phyloP scores from a whole-genome alignment of 2,888 invertebrate species.

The Drosophila gaucha region DNA sequence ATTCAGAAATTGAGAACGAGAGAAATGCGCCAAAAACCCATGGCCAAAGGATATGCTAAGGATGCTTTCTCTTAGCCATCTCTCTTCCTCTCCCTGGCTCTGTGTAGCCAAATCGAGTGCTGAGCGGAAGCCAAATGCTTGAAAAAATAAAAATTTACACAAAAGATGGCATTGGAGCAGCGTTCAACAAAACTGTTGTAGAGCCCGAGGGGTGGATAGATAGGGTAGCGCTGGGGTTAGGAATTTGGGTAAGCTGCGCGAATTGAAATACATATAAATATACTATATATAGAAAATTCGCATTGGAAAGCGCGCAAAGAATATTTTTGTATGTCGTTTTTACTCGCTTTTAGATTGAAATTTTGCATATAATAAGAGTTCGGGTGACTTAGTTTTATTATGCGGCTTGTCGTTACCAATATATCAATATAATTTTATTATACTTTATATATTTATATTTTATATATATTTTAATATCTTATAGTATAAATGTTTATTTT shows the following conservation, averaged over 20 bases:
- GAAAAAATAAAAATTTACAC: slow-evolving; percentile 47
- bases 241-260: slow-evolving; percentile 4
- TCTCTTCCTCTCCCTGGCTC: background rate
- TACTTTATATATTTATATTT: no score
- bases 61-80: slow-evolving; percentile 3
- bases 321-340: slow-evolving; percentile 11
- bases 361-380: background rate
- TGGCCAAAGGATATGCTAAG: slow-evolving; percentile 50
- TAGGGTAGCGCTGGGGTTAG: background rate
- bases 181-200: slow-evolving; percentile 4
- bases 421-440: no score
- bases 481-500: no score
- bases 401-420: no score
- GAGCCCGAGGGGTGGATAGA: background rate
- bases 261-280: slow-evolving; percentile 11
- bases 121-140: slow-evolving; percentile 32
- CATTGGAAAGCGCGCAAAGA: slow-evolving; percentile 32
- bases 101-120: slow-evolving; percentile 28
- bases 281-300: slow-evolving; percentile 19
- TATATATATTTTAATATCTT: background rate
- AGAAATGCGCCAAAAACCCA: slow-evolving; percentile 13
- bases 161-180: slow-evolving; percentile 58
- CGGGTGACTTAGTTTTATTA: background rate
- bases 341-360: slow-evolving; percentile 12
- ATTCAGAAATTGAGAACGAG: background rate